Percentiles rank a stretch among this genome's conserved stretches.
These are phyloP conservation scores for Turritopsis dohrnii DNA, from an alignment of 30 jellyfish, hydroid and myxozoan genomes.

Conservation along the genomic window DNA sequence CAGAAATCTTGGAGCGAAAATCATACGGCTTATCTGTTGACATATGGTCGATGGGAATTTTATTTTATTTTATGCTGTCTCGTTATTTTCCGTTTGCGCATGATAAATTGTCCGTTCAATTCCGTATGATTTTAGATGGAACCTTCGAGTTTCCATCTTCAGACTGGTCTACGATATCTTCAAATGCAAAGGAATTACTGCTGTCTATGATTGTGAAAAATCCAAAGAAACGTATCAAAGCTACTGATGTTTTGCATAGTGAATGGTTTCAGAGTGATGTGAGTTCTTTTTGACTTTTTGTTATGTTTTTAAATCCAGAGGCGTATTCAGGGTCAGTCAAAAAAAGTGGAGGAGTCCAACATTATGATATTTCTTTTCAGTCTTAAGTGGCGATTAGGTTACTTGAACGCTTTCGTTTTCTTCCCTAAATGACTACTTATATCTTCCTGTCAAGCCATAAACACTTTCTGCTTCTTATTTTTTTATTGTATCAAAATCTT, in stretches of 20 bases:
- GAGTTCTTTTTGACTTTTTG: background rate
- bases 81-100: conserved; percentile 62
- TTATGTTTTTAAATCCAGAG: too few species aligned
- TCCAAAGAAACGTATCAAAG: conserved; percentile 30
- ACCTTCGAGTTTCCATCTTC: conserved; percentile 48
- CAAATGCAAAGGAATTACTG: conserved; percentile 39
- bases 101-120: conserved; percentile 20
- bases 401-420: too few species aligned
- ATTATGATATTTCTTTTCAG: too few species aligned
- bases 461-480: too few species aligned
- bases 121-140: conserved; percentile 36
- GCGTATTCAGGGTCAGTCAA: too few species aligned
- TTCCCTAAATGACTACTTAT: too few species aligned
- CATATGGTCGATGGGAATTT: conserved; percentile 79
- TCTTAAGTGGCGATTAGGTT: too few species aligned
- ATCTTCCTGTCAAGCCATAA: too few species aligned
- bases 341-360: too few species aligned
- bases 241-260: conserved; percentile 36
- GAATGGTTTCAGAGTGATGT: conserved; percentile 50
- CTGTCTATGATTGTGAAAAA: conserved; percentile 40
- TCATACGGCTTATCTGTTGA: conserved; percentile 77
- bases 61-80: conserved; percentile 42
- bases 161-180: conserved; percentile 53
- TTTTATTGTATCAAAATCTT: too few species aligned
- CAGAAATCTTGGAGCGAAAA: conserved; percentile 57